Conservation (phyloP, 2,113 vertebrate species). For the Tetrao urogallus region DNA sequence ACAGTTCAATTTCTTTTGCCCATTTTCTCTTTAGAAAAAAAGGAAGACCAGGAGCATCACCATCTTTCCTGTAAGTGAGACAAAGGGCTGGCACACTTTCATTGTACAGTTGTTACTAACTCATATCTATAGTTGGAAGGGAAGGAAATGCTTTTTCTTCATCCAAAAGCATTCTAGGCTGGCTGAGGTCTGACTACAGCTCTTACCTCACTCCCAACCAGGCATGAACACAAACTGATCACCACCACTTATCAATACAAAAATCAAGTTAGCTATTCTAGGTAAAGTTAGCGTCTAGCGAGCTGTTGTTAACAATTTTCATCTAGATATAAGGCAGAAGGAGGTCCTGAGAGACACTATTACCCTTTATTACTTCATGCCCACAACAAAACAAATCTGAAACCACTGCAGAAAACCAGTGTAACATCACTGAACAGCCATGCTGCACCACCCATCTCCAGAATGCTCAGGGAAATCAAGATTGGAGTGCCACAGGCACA, state of each 20-base stretch:
- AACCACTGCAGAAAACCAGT: background rate
- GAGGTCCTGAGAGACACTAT: background rate
- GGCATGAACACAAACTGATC: background rate
- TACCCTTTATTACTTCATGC: background rate
- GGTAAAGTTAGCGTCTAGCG: background rate
- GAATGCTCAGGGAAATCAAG: accelerated
- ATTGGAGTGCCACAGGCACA: accelerated
- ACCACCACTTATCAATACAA: background rate
- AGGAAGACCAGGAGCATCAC: background rate
- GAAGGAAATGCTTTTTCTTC: background rate
- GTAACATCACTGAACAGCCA: background rate
- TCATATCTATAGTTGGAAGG: background rate
- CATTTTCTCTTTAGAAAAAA: background rate
- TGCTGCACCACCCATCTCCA: accelerated
- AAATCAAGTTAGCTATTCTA: background rate
- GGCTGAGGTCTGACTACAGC: background rate
- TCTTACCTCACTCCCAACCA: background rate
- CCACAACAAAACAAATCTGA: background rate
- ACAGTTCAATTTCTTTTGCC: background rate
- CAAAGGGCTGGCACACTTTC: background rate
- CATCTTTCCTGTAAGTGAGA: background rate
- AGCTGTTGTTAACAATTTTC: background rate
- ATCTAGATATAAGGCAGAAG: background rate
- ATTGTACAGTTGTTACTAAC: background rate
- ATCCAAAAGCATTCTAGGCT: background rate